Conservation (phyloP, 2,113 vertebrate genomes). For the Podocnemis expansa region DNA sequence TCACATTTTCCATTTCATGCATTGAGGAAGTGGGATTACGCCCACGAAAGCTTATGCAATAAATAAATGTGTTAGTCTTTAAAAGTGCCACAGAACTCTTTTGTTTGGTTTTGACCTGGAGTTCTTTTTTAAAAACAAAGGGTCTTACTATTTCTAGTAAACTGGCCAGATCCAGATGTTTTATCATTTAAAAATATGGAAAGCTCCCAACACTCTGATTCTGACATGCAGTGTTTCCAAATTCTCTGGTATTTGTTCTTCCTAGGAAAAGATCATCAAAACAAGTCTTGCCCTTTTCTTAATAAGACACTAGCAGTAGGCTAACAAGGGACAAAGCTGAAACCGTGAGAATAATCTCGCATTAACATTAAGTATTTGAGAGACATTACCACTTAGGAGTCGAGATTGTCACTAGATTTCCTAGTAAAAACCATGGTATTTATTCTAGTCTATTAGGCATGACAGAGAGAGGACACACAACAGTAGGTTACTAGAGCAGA, state of each 20-base stretch:
- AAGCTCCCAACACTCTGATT: neutral
- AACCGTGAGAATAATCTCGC: neutral
- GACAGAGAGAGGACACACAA: accelerated
- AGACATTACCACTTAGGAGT: neutral
- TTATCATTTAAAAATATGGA: accelerated
- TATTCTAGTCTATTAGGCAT: neutral
- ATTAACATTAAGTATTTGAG: neutral
- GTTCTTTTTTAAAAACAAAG: neutral
- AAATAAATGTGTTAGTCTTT: no score
- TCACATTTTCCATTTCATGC: no score
- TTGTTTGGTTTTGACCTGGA: no score
- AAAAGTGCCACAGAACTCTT: no score
- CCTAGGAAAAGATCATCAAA: accelerated
- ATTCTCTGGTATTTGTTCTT: neutral
- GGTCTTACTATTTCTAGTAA: neutral
- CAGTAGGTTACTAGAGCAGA: neutral
- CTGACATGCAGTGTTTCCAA: neutral
- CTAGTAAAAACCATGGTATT: neutral
- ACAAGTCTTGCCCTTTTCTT: neutral
- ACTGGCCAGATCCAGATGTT: neutral
- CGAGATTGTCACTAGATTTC: neutral
- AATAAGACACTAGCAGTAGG: accelerated
- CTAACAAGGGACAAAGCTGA: neutral
- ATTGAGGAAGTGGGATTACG: no score
- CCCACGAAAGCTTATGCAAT: no score